A percentile compares a stretch with the other conserved stretches of the same genome.
These are phyloP conservation scores for Pangasius krempfi DNA, from an alignment of 2,797 vertebrate genomes.

Conservation along the genomic window DNA sequence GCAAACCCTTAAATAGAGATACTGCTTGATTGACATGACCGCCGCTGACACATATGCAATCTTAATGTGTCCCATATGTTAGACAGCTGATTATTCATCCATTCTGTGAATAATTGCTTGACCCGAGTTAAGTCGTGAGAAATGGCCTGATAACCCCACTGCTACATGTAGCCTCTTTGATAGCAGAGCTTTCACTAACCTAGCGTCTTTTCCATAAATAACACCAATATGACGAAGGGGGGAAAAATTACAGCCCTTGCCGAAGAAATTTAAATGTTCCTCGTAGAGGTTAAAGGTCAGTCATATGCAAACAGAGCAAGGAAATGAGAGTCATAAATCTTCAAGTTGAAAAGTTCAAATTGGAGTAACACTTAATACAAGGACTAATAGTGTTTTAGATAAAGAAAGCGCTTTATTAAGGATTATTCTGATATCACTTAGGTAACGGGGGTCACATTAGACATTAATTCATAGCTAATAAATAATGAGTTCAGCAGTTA, in stretches of 20 bases:
- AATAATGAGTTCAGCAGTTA: not conserved
- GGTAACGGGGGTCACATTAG: not conserved
- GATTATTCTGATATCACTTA: not conserved
- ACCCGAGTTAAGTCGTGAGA: constrained; percentile 54
- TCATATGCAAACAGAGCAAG: constrained; percentile 2
- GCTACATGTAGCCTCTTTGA: constrained; percentile 39
- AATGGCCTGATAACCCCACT: constrained; percentile 58
- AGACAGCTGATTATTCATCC: constrained; percentile 57
- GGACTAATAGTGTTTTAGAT: constrained; percentile 12
- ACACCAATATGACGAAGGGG: constrained; percentile 58
- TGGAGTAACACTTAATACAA: constrained; percentile 46
- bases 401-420: not conserved
- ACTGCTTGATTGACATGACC: constrained; percentile 53
- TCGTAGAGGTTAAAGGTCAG: constrained; percentile 46
- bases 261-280: constrained; percentile 65
- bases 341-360: constrained; percentile 69
- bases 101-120: constrained; percentile 59
- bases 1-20: constrained; percentile 26
- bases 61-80: constrained; percentile 54
- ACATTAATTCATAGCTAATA: not conserved
- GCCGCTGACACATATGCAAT: constrained; percentile 46
- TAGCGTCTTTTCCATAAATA: constrained; percentile 53
- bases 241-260: constrained; percentile 32
- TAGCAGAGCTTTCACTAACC: constrained; percentile 39
- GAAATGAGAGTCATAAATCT: constrained; percentile 58